Conservation (phyloP, 2,113 vertebrate species). For the Eudyptes chrysolophus region DNA sequence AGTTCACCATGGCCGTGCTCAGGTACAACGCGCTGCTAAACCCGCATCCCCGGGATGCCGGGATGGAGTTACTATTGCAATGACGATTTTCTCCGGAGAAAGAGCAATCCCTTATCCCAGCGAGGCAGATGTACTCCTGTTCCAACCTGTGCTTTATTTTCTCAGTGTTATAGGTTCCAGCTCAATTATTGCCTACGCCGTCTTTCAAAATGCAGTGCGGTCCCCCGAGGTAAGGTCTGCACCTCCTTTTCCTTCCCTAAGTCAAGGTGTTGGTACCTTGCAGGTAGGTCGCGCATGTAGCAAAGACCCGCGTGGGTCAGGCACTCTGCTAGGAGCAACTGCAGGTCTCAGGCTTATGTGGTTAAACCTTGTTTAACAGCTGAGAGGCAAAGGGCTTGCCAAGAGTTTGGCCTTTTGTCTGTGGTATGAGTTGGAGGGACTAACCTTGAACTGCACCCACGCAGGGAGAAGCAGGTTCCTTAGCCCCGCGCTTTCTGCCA, state of each 20-base stretch:
- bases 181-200: conserved; percentile 73
- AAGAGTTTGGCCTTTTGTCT: neutral
- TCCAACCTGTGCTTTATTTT: conserved; percentile 41
- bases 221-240: conserved; percentile 73
- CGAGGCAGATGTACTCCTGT: neutral
- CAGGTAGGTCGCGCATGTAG: neutral
- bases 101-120: neutral
- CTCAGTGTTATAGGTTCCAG: conserved; percentile 78
- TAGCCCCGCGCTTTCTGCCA: accelerated
- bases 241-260: neutral
- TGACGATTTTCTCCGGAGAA: neutral
- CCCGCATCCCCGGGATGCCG: neutral
- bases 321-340: neutral
- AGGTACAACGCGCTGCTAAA: conserved; percentile 61
- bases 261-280: neutral
- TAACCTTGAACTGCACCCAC: neutral
- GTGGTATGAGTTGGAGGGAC: neutral
- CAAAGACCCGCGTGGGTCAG: neutral
- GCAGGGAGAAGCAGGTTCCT: neutral
- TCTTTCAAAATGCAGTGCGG: conserved; percentile 70
- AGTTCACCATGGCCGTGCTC: conserved; percentile 73
- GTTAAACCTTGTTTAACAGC: neutral
- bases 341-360: neutral
- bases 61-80: accelerated
- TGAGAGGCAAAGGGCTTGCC: neutral